Base-by-base conservation (phyloP, 2,797 vertebrate species). In the Sus cebifrons region DNA sequence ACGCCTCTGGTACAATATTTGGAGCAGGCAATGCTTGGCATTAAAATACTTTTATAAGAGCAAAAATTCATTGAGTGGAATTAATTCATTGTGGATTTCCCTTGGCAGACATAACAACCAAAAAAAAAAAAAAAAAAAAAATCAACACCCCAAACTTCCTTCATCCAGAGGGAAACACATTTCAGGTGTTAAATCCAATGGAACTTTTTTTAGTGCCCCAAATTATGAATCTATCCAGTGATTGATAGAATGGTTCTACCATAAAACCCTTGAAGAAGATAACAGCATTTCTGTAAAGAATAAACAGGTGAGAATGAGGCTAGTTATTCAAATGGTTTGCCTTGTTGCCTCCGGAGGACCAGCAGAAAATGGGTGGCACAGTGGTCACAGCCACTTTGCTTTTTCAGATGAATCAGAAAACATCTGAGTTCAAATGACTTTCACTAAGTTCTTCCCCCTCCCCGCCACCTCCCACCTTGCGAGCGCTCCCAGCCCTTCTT, bases 31-130 rank as follows among this genome's bases (percentile, higher is more conserved):
- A 95, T 67, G 93, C 96, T 75, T 97, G 86, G 94, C 16, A 68
- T 91, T 79, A 92, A 98, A 96, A 97, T 70, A 92, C 98, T 97
- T 96, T 97, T 96, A 95, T 91, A 93, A 96, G 81, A 91, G 60
- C 11, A 68, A 77, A 97, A 71, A 86, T 32, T 15, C 36, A 78
- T 36, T 49, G 78, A 75, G 13, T 62, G 94, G 68, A 97, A 70
- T 93, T 86, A 95, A 97, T 56, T 64, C 44, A 29, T 95, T 97
- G 92, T 74, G 40, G 68, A 96, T 77, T 91, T 83, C 81, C 36
- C 10, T 93, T 60, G 10, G 94, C 82, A 86, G 95, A 97, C 40
- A 96, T 74, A 96, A 96, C 6, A 71, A 83, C 52, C 12, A 0
- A 58, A 91, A 83, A 82, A 82, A 29, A 0, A 58, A 91, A 83